Base-by-base conservation (phyloP, 2,888 invertebrate species). In the Callinectes sapidus region DNA sequence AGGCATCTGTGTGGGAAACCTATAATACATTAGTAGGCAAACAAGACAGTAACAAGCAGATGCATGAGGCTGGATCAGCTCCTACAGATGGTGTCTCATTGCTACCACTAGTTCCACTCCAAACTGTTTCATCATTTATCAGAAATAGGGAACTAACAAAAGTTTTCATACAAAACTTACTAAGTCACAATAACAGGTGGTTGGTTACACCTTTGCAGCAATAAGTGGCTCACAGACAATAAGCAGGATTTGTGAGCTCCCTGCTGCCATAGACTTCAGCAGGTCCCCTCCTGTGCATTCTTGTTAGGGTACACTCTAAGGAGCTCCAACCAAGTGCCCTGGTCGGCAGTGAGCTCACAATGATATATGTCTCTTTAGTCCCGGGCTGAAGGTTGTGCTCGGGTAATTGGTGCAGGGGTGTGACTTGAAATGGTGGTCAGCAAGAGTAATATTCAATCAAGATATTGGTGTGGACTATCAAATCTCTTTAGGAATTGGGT, bases 21-120 rank as follows among this genome's bases (percentile, higher is more conserved):
- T 93, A 93, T 93, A 61, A 93, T 93, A 93, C 93, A 93, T 93
- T 93, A 93, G 93, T 93, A 91, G 93, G 93, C 93, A 93, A 93
- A 93, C 93, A 91, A 93, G 93, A 93, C 89, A 91, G 91, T 93
- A 93, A 93, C 93, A 93, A 93, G 93, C 93, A 77, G 93, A 93
- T 93, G 93, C 91, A 93, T 77, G 89, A 93, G 91, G 91, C 91
- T 93, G 90, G 91, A 86, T 91, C 93, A 93, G 91, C 93, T 93
- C 91, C 93, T 91, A 93, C 61, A n/a, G 91, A 87, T 90, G 92
- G 90, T 90, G 90, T 85, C 77, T 90, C 89, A 85, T 86, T 90
- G 89, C 93, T 91, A 93, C 93, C 89, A 91, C 93, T 93, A 93
- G 85, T 87, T 93, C 93, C 93, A 91, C 90, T 91, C 91, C 91